Evolutionary conservation across 2,888 invertebrate genomes (phyloP), one percentile per base, ranked within the genome.

Genomic region (Ennomos erosarius): DNA sequence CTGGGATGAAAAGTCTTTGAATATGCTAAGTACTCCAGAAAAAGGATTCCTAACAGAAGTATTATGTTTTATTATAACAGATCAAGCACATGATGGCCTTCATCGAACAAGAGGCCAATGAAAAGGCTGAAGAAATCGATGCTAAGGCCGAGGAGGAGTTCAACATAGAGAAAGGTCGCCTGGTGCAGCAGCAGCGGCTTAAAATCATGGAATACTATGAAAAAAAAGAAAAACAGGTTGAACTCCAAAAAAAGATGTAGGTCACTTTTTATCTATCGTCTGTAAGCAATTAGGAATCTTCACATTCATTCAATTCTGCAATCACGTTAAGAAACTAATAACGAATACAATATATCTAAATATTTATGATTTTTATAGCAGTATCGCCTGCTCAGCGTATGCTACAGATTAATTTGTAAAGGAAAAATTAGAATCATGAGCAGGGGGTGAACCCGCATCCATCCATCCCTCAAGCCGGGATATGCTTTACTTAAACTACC

Each of bases 51-150:
- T 61, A 34, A 65, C 53, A 68, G 65, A 69, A 56, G 34, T 11
- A 39, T 64, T 51, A 51, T 64, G n/a, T 64, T 74, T 71, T 71
- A 66, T 67, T 61, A 75, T 89, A 88, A 68, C 88, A 99, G 99
- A 99, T 99, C 92, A 98, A 99, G 94, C 99, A 99, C 91, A 99
- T 99, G 99, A 99, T 99, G 98, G 99, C 99, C 93, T 99, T 99
- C 95, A 99, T 99, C 93, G 99, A 99, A 93, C 99, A 99, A 95
- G 99, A 99, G 93, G 99, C 99, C 90, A 99, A 98, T 94, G 99
- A 99, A 94, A 99, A 99, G 93, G 99, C 99, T 51, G 99, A 99
- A 93, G 99, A 99, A 95, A 99, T 99, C 87, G 99, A 99, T 95
- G 99, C 99, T 48, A 99, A 99, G 94, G 99, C 99, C 47, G 99